These are phyloP conservation scores for Ptiloglossa arizonensis DNA, from an alignment of 1,140 invertebrate species.

Conservation along the genomic window DNA sequence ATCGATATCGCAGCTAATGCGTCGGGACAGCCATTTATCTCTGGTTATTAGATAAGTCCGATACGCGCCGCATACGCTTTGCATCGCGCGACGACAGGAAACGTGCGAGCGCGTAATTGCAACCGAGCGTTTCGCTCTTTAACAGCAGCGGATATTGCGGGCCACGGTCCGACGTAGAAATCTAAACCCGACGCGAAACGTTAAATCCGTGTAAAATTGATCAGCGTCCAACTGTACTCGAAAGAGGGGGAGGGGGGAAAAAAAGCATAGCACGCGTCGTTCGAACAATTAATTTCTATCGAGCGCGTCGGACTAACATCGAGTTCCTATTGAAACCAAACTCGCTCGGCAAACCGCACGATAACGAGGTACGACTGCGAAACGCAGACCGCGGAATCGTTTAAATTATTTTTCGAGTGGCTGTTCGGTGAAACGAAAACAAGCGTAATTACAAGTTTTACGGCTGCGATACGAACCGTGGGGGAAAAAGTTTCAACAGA, in stretches of 20 bases:
- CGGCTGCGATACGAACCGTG: background rate
- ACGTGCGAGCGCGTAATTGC: background rate
- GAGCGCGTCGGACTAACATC: no score
- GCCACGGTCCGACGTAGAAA: no score
- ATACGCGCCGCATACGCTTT: background rate
- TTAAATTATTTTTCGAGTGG: background rate
- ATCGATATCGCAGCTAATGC: constrained; percentile 31
- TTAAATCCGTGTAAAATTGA: background rate
- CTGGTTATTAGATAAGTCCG: constrained; percentile 39
- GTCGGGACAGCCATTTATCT: constrained; percentile 31
- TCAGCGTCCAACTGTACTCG: no score
- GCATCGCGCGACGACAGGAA: background rate
- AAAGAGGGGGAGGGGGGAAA: no score
- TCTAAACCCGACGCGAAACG: background rate
- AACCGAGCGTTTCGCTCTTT: background rate
- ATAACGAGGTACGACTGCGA: background rate
- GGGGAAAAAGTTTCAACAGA: background rate
- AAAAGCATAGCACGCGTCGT: no score
- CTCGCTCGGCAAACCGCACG: background rate
- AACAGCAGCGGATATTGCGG: no score
- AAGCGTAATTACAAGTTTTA: background rate
- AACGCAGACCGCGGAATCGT: no score
- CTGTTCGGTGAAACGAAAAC: background rate
- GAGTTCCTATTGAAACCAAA: no score
- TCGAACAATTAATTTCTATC: background rate